Base-by-base conservation (phyloP, 2,797 vertebrate species). In the Sparidentex hasta region DNA sequence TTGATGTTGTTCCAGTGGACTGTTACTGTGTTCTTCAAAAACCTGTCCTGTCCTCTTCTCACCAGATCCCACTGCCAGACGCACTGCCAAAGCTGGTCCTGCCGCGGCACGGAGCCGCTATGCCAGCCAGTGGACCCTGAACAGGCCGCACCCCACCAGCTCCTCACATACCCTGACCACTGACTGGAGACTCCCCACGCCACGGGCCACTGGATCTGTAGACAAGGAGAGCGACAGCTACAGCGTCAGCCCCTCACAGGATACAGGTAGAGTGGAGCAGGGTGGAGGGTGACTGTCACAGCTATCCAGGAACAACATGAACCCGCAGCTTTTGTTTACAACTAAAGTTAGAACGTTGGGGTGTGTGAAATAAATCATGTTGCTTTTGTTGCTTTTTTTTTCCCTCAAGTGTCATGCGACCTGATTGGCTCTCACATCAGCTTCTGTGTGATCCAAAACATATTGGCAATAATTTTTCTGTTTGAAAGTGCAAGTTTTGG, bases 211-310 rank as follows among this genome's bases (percentile, higher is more conserved):
- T 0, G 98, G 98, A 13, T 99, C 98, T 0, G 97, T 99, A 90
- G 98, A 99, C 95, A 99, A 99, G 88, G 98, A 99, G 85, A 99
- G 98, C 0, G 98, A 99, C 94, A 99, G 98, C 93, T 99, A 99
- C 95, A 99, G 98, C 0, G 98, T 99, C 94, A 99, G 98, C 91
- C 98, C 98, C 11, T 99, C 98, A 0, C 98, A 99, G 91, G 98
- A 99, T 87, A 99, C 98, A 96, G 98, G 98, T 99, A 90, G 44
- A 50, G 43, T 14, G 0, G 54, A 41, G 16, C 33, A 2, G 41
- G 20, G 18, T 23, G 52, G 13, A 59, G 27, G 27, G 50, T 18
- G 47, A 59, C 12, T 8, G 38, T 72, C 43, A 52, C 43, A 64
- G 18, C 17, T 57, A 13, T 18, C n/a, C 54, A 64, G n/a, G 13